Evolutionary conservation across 2,888 invertebrate species (phyloP).

Genomic region (Rhodophaea formosa): DNA sequence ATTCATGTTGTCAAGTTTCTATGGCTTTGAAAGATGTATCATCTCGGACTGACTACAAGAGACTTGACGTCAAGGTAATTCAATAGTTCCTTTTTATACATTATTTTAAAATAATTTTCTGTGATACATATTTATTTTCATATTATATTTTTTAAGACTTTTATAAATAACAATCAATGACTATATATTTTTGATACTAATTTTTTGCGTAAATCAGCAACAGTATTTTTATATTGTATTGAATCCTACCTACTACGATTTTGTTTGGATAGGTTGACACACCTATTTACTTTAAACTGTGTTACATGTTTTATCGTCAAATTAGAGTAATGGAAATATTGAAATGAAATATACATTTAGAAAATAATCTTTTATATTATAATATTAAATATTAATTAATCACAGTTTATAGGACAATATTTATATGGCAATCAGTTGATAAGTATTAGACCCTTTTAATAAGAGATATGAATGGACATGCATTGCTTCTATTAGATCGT

Average conservation of each 20-base stretch:
- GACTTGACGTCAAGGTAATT: slow-evolving; percentile 30
- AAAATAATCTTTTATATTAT: neutral
- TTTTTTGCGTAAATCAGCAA: neutral
- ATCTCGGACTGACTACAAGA: slow-evolving; percentile 53
- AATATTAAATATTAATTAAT: neutral
- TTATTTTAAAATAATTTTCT: slow-evolving; percentile 18
- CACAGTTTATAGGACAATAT: neutral
- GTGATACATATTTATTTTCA: slow-evolving; percentile 18
- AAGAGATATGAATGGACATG: slow-evolving; percentile 93
- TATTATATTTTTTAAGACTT: neutral
- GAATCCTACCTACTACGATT: too few species aligned
- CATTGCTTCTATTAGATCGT: slow-evolving; percentile 86
- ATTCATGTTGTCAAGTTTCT: slow-evolving; percentile 72
- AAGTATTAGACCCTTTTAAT: slow-evolving; percentile 88
- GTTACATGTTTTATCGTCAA: too few species aligned
- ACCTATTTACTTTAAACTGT: too few species aligned
- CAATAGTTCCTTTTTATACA: slow-evolving; percentile 23
- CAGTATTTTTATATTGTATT: too few species aligned
- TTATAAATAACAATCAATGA: neutral
- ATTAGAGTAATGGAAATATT: neutral
- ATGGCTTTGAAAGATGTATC: slow-evolving; percentile 63
- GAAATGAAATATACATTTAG: neutral
- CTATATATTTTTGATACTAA: neutral
- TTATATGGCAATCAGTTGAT: slow-evolving; percentile 79
- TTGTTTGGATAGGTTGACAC: too few species aligned